Base-by-base conservation (phyloP, 2,797 vertebrate species). In the Gambusia yucatana region DNA sequence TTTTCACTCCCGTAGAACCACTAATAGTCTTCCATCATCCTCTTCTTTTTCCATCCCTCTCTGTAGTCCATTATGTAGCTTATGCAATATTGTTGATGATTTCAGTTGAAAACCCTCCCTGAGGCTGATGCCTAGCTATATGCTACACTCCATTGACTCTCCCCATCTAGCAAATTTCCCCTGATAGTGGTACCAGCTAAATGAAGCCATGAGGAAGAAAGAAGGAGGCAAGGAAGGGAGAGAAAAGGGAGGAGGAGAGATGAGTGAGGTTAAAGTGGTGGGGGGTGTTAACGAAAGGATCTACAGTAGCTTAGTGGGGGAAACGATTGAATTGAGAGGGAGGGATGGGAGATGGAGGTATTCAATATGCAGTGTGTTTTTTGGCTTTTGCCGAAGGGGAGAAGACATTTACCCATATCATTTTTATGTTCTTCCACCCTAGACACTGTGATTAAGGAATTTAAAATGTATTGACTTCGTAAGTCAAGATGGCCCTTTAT, bases 81-180 rank as follows among this genome's bases (percentile, higher is more conserved):
- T 92, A 93, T 94, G 90, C 92, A 92, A 91, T 94, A 91, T 94
- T 95, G 94, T 95, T 95, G 94, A 94, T 95, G 94, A 94, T 95
- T 94, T 90, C 77, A 93, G 92, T 91, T 88, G 88, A 94, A 91
- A 94, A 90, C 84, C 92, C 84, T 93, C 90, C 91, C 91, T 30
- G 81, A 91, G 93, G 93, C 93, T 91, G 86, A 89, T 92, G 91
- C 91, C 88, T 87, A 81, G 91, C 94, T 93, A 87, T 94, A 92
- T 82, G 85, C 93, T 82, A 84, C 93, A 92, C 92, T 87, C 93
- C 94, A 95, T 95, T 96, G 95, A 95, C 94, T 96, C 91, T 93
- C 87, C 91, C 94, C 93, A 95, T 96, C 94, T 92, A 89, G 88
- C 48, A 85, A 95, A 96, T 96, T 95, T 96, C 95, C 95, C 96